These are phyloP conservation scores for Scaptomyza tumidula DNA, from an alignment of 2,888 invertebrate species.

Conservation along the genomic window DNA sequence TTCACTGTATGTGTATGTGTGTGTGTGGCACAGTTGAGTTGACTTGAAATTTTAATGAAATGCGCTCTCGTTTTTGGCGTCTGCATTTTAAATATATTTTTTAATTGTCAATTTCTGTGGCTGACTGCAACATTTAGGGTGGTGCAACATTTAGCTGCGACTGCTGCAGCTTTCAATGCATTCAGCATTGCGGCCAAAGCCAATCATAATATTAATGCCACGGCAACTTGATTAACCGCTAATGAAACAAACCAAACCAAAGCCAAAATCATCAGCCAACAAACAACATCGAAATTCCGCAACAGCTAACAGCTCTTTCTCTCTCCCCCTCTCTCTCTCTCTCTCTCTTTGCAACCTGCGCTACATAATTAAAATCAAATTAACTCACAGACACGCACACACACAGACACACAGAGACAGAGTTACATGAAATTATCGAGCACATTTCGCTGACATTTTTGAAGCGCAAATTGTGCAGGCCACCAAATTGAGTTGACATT, in stretches of 20 bases:
- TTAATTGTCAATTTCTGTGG: conserved; percentile 74
- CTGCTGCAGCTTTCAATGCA: not conserved
- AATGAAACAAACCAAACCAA: conserved; percentile 47
- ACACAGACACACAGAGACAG: not conserved
- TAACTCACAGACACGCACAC: conserved; percentile 45
- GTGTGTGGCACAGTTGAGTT: conserved; percentile 55
- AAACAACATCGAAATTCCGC: not conserved
- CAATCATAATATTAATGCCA: conserved; percentile 75
- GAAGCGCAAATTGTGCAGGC: conserved; percentile 24
- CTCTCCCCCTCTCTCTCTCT: no score
- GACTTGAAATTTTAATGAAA: conserved; percentile 76
- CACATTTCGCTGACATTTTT: conserved; percentile 37
- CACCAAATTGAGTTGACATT: conserved; percentile 62
- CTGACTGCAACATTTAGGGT: conserved; percentile 43
- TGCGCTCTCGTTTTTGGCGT: conserved; percentile 59
- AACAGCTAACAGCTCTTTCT: not conserved
- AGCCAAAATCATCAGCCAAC: conserved; percentile 13
- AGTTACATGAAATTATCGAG: conserved; percentile 18
- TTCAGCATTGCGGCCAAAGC: conserved; percentile 34
- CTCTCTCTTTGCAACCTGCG: conserved; percentile 1
- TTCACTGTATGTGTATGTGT: conserved; percentile 25
- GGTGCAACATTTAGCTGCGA: not conserved
- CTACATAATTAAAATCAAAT: conserved; percentile 80
- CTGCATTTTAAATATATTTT: conserved; percentile 78
- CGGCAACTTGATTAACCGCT: conserved; percentile 72